These are phyloP conservation scores for Lasioglossum malachurum DNA, from an alignment of 2,888 invertebrate genomes.

Conservation along the genomic window DNA sequence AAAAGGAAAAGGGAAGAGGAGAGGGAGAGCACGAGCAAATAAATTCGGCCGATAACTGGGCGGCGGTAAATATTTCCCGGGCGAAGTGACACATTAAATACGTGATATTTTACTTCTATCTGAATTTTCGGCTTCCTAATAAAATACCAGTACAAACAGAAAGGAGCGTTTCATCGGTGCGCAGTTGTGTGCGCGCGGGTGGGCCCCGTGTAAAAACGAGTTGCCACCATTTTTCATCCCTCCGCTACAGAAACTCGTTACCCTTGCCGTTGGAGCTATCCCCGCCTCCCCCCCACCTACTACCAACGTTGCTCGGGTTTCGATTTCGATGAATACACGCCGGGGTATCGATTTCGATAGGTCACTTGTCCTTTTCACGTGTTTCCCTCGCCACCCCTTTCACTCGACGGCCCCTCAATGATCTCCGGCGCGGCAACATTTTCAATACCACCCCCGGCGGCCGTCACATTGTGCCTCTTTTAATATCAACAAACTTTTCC, in stretches of 20 bases:
- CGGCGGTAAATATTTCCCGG: background rate
- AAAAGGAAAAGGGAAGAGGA: background rate
- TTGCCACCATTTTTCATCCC: conserved; percentile 50
- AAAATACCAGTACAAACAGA: conserved; percentile 27
- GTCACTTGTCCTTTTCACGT: conserved; percentile 59
- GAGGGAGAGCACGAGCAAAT: background rate
- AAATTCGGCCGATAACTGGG: background rate
- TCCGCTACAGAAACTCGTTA: conserved; percentile 22
- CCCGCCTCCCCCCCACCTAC: background rate
- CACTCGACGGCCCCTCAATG: conserved; percentile 8
- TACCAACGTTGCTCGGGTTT: conserved; percentile 22
- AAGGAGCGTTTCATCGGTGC: conserved; percentile 18
- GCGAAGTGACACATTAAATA: conserved; percentile 37
- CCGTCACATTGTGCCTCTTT: background rate
- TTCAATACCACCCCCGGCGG: conserved; percentile 48
- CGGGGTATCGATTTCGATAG: conserved; percentile 62
- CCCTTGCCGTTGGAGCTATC: conserved; percentile 4
- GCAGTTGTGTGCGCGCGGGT: too few relatives aligned
- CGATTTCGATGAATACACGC: conserved; percentile 64
- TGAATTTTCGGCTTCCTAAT: conserved; percentile 31
- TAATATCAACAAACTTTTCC: conserved; percentile 28
- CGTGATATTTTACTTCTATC: conserved; percentile 47
- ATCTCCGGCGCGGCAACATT: conserved; percentile 40
- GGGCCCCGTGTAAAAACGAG: conserved; percentile 22
- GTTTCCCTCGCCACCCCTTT: conserved; percentile 20